Evolutionary conservation across 2,888 invertebrate species (phyloP).

Genomic region (Machimus atricapillus): DNA sequence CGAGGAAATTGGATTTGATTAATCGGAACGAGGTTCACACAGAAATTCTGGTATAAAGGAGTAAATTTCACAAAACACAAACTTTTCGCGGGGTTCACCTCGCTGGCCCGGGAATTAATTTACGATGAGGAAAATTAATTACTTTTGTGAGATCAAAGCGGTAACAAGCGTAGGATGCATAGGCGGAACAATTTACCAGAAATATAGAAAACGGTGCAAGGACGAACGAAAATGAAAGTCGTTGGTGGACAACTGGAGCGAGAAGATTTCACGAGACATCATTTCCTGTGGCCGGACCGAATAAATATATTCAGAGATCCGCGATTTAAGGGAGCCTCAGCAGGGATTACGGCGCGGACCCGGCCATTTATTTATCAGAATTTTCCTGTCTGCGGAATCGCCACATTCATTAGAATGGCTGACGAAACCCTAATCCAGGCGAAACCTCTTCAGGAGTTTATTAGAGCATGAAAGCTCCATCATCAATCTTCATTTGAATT

Average conservation of each 20-base stretch:
- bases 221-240: not conserved
- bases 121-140: not conserved
- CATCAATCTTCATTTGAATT: constrained; percentile 50
- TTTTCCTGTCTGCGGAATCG: constrained; percentile 19
- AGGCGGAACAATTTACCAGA: not conserved
- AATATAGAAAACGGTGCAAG: not conserved
- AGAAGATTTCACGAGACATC: not conserved
- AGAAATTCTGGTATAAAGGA: not conserved
- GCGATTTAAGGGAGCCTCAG: not conserved
- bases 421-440: constrained; percentile 24
- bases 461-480: constrained; percentile 47
- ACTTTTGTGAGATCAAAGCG: not conserved
- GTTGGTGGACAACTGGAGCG: not conserved
- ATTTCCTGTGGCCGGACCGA: not conserved
- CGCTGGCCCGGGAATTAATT: not conserved
- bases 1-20: not conserved
- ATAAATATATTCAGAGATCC: not conserved
- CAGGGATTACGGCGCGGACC: not conserved
- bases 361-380: constrained; percentile 24
- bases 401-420: constrained; percentile 17
- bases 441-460: constrained; percentile 43
- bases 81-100: not conserved
- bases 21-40: not conserved
- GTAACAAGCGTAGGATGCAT: not conserved
- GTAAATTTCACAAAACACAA: not conserved